These are phyloP conservation scores for Tonatia bakeri DNA, from an alignment of 2,113 vertebrate species.

Conservation along the genomic window DNA sequence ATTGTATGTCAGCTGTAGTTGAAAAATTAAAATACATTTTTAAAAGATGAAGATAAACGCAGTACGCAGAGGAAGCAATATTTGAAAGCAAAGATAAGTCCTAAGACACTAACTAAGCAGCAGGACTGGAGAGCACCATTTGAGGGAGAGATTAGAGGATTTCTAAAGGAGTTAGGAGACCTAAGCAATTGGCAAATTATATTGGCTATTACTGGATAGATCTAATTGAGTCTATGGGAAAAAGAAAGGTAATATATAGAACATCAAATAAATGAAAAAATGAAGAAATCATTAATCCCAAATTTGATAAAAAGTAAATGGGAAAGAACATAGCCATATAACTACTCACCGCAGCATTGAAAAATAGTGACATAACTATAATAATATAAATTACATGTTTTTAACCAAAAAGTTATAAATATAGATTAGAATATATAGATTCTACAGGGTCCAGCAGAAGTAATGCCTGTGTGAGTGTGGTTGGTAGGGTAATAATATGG, in stretches of 20 bases:
- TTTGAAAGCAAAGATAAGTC: not conserved
- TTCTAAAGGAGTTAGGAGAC: not conserved
- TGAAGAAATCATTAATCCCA: not conserved
- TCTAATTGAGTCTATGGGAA: not conserved
- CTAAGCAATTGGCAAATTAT: not conserved
- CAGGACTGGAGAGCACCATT: not conserved
- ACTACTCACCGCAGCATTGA: not conserved
- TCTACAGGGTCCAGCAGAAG: not conserved
- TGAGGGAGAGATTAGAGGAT: accelerated
- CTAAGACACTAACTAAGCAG: not conserved
- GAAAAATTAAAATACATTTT: not conserved
- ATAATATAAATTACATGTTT: not conserved
- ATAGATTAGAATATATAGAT: not conserved
- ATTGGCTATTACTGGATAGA: not conserved
- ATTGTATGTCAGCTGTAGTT: not conserved
- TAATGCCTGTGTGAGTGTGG: too few species aligned
- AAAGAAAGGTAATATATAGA: not conserved
- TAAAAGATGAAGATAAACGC: not conserved
- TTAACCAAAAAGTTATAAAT: not conserved
- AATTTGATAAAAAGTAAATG: not conserved
- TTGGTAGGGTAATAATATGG: too few species aligned
- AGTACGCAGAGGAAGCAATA: not conserved
- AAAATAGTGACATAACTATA: not conserved
- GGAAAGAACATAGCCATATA: not conserved
- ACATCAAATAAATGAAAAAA: constrained; percentile 1